Conservation (phyloP, 2,888 invertebrate genomes). For the Drepana falcataria region DNA sequence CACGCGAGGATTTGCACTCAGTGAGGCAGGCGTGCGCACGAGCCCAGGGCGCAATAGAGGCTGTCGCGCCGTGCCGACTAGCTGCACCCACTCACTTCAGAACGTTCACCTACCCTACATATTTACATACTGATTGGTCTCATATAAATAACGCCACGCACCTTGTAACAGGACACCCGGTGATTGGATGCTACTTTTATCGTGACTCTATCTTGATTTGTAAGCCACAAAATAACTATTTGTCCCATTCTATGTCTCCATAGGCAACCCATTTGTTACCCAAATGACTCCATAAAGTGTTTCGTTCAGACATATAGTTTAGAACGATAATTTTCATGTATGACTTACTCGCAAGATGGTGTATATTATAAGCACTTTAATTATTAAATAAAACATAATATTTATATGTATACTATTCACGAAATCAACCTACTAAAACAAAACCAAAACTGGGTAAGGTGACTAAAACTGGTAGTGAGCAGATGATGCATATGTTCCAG, state of each 20-base stretch:
- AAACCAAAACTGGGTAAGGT: no score
- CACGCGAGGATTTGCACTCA: constrained; percentile 21
- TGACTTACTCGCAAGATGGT: no score
- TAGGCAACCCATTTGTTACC: constrained; percentile 46
- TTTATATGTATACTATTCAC: no score
- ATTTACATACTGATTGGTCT: constrained; percentile 72
- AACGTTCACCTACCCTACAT: constrained; percentile 74
- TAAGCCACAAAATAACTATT: constrained; percentile 42
- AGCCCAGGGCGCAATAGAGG: constrained; percentile 59
- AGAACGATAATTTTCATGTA: no score
- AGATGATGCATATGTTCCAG: no score
- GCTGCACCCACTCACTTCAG: constrained; percentile 67
- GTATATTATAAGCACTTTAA: no score
- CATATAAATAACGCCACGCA: constrained; percentile 59
- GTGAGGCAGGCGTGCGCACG: constrained; percentile 54
- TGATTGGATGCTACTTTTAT: constrained; percentile 59
- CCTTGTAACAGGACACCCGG: constrained; percentile 57
- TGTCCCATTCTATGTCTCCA: constrained; percentile 41
- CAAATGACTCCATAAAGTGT: constrained; percentile 51
- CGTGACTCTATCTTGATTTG: constrained; percentile 65
- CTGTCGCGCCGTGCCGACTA: constrained; percentile 49
- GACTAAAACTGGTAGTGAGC: no score
- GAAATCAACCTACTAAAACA: no score
- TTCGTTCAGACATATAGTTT: no score
- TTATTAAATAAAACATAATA: no score